phyloP scores from a whole-genome alignment of 2,888 invertebrate genomes.

The Abscondita cerata region DNA sequence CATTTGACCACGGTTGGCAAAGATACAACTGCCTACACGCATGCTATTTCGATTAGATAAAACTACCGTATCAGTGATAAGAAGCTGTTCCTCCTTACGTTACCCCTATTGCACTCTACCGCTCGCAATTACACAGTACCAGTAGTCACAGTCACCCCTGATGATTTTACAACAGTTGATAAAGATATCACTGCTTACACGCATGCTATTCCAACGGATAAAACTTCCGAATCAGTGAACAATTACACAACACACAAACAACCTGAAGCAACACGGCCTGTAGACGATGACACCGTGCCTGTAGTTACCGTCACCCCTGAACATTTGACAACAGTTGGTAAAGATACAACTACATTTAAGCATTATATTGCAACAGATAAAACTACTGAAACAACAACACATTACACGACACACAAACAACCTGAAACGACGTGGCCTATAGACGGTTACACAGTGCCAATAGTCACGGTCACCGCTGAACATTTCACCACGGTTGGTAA shows the following conservation, averaged over 20 bases:
- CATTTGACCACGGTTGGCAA: no score
- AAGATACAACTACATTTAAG: not conserved
- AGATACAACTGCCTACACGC: not conserved
- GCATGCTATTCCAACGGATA: not conserved
- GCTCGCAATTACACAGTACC: not conserved
- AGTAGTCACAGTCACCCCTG: slow-evolving; percentile 8
- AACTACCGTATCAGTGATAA: no score
- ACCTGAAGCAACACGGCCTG: not conserved
- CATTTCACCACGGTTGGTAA: not conserved
- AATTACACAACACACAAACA: not conserved
- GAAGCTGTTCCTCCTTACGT: no score
- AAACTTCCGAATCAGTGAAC: not conserved
- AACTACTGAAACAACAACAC: not conserved
- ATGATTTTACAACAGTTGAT: not conserved
- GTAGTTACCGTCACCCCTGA: not conserved
- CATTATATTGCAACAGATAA: not conserved
- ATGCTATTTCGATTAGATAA: no score
- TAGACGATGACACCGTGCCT: not conserved
- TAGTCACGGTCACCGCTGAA: not conserved
- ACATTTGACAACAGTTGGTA: not conserved
- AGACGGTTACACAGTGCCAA: not conserved
- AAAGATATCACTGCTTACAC: not conserved
- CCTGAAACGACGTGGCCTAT: not conserved
- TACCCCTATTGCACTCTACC: no score
- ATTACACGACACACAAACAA: slow-evolving; percentile 1